Base-by-base conservation (phyloP, 1,140 invertebrate genomes). In the Hylyphantes graminicola region DNA sequence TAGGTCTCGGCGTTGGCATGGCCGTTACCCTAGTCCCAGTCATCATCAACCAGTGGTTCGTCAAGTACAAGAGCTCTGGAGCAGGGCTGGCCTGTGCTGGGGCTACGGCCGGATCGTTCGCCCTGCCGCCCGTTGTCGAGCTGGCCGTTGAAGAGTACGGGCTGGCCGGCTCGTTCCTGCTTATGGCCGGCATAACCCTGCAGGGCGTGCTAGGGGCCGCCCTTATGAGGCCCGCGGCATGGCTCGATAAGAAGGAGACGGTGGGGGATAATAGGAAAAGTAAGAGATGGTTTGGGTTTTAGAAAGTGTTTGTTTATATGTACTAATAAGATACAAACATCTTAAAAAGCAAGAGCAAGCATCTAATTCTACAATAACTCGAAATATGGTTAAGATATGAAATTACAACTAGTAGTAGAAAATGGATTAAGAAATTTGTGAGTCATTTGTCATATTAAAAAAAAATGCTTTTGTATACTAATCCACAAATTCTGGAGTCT, bases 41-140 rank as follows among this genome's bases (percentile, higher is more conserved):
- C n/a, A 88, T 89, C 21, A 88, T 89, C 21, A 88, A 87, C 3
- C 70, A 87, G 59, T 89, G 90, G 70, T 90, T 90, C 59, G 73
- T 87, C 17, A 87, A 88, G n/a, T 85, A 87, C 21, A 86, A 88
- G 57, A 88, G 88, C 2, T 85, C 88, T 5, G 90, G 89, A 0
- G 86, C 87, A 48, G 90, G 90, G 4, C 85, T 90, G 7, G 87
- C 87, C 0, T 88, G 88, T 21, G 86, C 88, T 0, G 90, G 90
- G 5, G 87, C 88, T 19, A 88, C 89, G 12, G 84, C 88, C 2
- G 89, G 89, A 9, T 87, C 88, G 1, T 89, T 90, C 76, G 55
- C 89, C 7, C 61, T 89, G 35, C 89, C 89, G 11, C 87, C 88
- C 5, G 0, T 89, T 0, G 85, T 89, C 8, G 87, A 89, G 85